A percentile compares a stretch with the other conserved stretches of the same genome.
Conservation (phyloP, 2,797 vertebrate genomes). For the Alectoris magna region DNA sequence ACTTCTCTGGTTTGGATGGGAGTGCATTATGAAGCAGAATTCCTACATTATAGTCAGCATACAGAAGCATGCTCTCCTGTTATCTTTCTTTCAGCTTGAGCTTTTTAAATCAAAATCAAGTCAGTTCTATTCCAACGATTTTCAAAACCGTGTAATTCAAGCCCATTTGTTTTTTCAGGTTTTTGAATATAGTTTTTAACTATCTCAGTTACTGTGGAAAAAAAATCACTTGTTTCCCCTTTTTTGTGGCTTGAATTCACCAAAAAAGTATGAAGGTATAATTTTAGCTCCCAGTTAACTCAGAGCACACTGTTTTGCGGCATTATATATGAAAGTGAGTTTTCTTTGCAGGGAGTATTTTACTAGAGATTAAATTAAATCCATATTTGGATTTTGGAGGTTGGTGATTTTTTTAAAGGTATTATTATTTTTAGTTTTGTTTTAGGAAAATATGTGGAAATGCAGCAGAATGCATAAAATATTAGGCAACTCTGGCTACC, state of each 20-base stretch:
- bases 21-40: background rate
- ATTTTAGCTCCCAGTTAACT: background rate
- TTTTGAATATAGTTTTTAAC: background rate
- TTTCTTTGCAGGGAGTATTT: background rate
- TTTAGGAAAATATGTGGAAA: background rate
- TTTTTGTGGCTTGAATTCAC: too few relatives aligned
- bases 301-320: background rate
- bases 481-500: background rate
- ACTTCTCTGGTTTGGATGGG: background rate
- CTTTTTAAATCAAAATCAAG: background rate
- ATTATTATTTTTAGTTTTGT: background rate
- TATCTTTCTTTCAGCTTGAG: background rate
- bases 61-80: background rate
- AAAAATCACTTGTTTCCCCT: fast-evolving
- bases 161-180: fast-evolving
- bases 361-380: background rate
- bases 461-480: background rate
- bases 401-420: background rate
- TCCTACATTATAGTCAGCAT: background rate
- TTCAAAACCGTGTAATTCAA: background rate
- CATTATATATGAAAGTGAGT: background rate
- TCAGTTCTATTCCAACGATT: fast-evolving
- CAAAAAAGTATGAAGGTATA: background rate
- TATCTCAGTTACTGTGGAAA: background rate
- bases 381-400: background rate